A percentile compares a stretch with the other conserved stretches of the same genome.
phyloP scores from a whole-genome alignment of 2,797 vertebrate genomes.

The Tamandua tetradactyla region DNA sequence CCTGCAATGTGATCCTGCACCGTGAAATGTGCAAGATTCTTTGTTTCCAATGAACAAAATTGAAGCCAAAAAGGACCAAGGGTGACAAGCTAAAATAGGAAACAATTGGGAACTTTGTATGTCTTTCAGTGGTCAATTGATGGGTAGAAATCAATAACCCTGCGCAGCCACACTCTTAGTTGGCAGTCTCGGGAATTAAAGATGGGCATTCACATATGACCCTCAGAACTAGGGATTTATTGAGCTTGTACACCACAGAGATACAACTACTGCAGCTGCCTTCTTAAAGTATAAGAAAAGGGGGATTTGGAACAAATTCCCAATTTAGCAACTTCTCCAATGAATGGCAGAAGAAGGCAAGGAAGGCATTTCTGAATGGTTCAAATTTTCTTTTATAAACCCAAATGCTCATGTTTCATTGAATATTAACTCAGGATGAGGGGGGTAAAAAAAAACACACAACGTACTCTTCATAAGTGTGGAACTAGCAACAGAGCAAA shows the following conservation, averaged over 20 bases:
- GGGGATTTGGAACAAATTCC: background rate
- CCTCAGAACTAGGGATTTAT: background rate
- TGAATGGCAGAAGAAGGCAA: background rate
- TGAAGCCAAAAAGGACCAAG: constrained; percentile 53
- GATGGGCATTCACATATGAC: background rate
- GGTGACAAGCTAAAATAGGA: constrained; percentile 22
- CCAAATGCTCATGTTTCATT: constrained; percentile 17
- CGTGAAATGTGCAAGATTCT: constrained; percentile 78
- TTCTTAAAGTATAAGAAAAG: constrained; percentile 26
- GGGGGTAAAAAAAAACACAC: background rate
- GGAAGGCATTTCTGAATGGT: constrained; percentile 40
- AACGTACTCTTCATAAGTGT: constrained; percentile 22
- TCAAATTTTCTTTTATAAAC: constrained; percentile 47
- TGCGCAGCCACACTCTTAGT: background rate
- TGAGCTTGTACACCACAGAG: background rate
- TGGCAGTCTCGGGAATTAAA: background rate
- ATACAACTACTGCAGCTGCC: background rate
- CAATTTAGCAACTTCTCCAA: constrained; percentile 1
- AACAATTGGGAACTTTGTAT: constrained; percentile 54
- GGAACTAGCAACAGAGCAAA: constrained; percentile 12
- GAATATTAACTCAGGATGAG: background rate
- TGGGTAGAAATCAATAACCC: constrained; percentile 43
- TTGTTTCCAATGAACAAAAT: constrained; percentile 73
- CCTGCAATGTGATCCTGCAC: constrained; percentile 71
- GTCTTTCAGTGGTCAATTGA: constrained; percentile 26